Conservation (phyloP, 2,113 vertebrate genomes). For the Aplodontia rufa region DNA sequence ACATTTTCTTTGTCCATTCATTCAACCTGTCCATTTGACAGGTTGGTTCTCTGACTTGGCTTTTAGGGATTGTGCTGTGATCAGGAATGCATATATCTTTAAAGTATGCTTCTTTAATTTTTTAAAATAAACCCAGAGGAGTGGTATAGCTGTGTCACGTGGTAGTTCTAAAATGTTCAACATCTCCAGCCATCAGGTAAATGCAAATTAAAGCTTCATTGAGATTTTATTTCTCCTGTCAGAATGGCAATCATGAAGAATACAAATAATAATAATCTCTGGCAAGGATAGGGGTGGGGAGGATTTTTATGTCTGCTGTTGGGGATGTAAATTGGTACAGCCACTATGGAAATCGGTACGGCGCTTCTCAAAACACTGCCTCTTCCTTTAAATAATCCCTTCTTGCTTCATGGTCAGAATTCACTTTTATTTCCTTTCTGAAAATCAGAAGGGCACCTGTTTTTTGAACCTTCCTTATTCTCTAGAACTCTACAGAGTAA, state of each 20-base stretch:
- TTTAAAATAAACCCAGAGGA: neutral
- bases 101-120: neutral
- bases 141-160: neutral
- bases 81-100: neutral
- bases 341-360: neutral
- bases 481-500: neutral
- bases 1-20: neutral
- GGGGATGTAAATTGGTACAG: neutral
- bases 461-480: neutral
- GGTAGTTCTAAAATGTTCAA: neutral
- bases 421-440: neutral
- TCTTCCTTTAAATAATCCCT: neutral
- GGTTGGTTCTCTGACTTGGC: neutral
- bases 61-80: neutral
- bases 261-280: neutral
- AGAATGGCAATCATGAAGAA: neutral
- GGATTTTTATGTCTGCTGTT: neutral
- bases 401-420: neutral
- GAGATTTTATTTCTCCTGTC: neutral
- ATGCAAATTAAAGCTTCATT: neutral
- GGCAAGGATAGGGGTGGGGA: neutral
- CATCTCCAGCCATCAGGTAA: neutral
- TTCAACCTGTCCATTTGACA: too few relatives aligned
- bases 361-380: neutral
- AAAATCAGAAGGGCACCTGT: neutral